These are phyloP conservation scores for Epizoanthus illoricatus DNA, from an alignment of 92 coral and sea anemone species.

Conservation along the genomic window DNA sequence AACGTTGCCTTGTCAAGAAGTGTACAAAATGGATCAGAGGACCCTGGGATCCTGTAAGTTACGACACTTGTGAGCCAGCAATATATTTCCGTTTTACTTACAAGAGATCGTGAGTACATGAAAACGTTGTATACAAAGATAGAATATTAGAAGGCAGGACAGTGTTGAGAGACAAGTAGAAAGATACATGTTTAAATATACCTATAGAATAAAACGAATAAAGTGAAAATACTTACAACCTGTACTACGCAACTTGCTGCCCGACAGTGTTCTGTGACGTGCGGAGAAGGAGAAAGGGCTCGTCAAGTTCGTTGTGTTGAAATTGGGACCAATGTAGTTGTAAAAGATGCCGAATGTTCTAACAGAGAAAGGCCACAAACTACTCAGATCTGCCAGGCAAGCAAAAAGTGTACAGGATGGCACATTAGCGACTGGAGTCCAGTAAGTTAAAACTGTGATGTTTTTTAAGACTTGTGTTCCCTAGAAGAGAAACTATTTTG, in stretches of 20 bases:
- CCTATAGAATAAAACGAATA: no score
- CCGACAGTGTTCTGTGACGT: slow-evolving; percentile 22
- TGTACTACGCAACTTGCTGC: not conserved
- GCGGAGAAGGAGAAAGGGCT: slow-evolving; percentile 31
- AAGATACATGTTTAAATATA: no score
- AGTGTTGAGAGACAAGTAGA: no score
- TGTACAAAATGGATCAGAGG: slow-evolving; percentile 30
- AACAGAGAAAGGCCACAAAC: slow-evolving; percentile 2
- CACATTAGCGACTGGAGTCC: slow-evolving; percentile 29
- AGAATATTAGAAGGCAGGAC: no score
- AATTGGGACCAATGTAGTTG: slow-evolving; percentile 8
- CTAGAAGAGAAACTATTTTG: not conserved
- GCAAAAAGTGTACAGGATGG: slow-evolving; percentile 31
- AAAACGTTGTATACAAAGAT: no score
- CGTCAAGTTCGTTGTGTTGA: slow-evolving; percentile 26
- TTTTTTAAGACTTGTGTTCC: not conserved
- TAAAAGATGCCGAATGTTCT: slow-evolving; percentile 15
- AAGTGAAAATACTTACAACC: not conserved
- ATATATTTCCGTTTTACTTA: not conserved
- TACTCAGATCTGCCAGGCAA: slow-evolving; percentile 28
- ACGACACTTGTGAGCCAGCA: not conserved
- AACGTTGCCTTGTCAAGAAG: slow-evolving; percentile 22
- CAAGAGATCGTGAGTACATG: not conserved
- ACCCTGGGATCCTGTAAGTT: slow-evolving; percentile 22
- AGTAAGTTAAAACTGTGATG: not conserved